Evolutionary conservation across 2,113 vertebrate species (phyloP).

Genomic region (Turdus rufiventris): DNA sequence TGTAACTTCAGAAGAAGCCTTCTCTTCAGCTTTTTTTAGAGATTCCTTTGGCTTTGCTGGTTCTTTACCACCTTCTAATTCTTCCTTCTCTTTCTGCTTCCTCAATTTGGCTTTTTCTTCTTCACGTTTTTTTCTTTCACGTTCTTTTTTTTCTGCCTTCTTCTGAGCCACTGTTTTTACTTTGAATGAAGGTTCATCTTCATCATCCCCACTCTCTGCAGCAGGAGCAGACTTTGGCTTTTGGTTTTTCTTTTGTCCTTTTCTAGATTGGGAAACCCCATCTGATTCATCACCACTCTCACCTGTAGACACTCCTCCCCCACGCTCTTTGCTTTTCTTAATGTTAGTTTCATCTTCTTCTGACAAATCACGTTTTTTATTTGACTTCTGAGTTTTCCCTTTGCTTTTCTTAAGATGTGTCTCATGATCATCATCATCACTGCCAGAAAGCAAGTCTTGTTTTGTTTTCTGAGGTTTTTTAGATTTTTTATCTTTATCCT

Average conservation of each 20-base stretch:
- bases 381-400: slow-evolving; percentile 76
- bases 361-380: slow-evolving; percentile 61
- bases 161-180: slow-evolving; percentile 97
- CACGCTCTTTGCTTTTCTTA: slow-evolving; percentile 64
- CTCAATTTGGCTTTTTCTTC: slow-evolving; percentile 83
- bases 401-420: slow-evolving; percentile 73
- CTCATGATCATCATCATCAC: slow-evolving; percentile 78
- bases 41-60: slow-evolving; percentile 65
- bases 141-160: slow-evolving; percentile 97
- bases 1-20: slow-evolving; percentile 15
- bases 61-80: slow-evolving; percentile 79
- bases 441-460: slow-evolving; percentile 71
- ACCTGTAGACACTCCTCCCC: slow-evolving; percentile 42
- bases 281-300: slow-evolving; percentile 79
- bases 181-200: slow-evolving; percentile 80
- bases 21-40: slow-evolving; percentile 61
- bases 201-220: slow-evolving; percentile 79
- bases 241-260: slow-evolving; percentile 84
- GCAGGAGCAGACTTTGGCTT: slow-evolving; percentile 73
- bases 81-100: slow-evolving; percentile 86
- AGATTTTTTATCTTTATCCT: slow-evolving; percentile 72
- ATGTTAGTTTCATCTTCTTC: slow-evolving; percentile 69
- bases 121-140: slow-evolving; percentile 91
- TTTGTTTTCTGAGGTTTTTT: slow-evolving; percentile 71
- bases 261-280: slow-evolving; percentile 72